These are phyloP conservation scores for Oxystoma pomonae DNA, from an alignment of 2,888 invertebrate genomes.

Conservation along the genomic window DNA sequence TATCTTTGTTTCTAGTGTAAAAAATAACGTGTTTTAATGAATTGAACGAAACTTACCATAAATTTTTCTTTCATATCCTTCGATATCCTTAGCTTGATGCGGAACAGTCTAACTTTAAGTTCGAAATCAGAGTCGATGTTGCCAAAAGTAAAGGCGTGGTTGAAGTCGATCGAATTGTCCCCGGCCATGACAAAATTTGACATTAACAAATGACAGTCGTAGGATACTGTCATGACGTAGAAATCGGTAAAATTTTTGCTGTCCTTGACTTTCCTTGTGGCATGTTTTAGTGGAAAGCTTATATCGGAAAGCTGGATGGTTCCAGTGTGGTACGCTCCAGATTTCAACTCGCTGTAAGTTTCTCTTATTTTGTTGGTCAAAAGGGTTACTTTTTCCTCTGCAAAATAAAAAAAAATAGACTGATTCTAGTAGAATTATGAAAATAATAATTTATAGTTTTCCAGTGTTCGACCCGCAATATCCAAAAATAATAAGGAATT, in stretches of 20 bases:
- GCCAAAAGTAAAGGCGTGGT: constrained; percentile 38
- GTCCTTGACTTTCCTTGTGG: constrained; percentile 12
- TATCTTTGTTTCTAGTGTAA: too few species aligned
- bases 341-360: constrained; percentile 9
- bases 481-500: too few species aligned
- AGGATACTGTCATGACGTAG: constrained; percentile 41
- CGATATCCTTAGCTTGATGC: constrained; percentile 33
- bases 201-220: constrained; percentile 35
- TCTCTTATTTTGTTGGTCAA: constrained; percentile 28
- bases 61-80: constrained; percentile 2
- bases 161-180: constrained; percentile 30
- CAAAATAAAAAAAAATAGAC: too few species aligned
- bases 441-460: too few species aligned
- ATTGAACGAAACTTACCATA: too few species aligned
- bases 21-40: too few species aligned
- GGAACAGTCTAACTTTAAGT: constrained; percentile 49
- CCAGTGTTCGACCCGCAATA: too few species aligned
- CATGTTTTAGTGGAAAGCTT: constrained; percentile 26
- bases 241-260: constrained; percentile 36
- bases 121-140: constrained; percentile 43
- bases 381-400: constrained; percentile 25
- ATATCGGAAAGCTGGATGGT: constrained; percentile 30
- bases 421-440: too few species aligned
- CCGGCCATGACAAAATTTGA: constrained; percentile 31
- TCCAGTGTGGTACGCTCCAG: constrained; percentile 17